Evolutionary conservation across 2,113 vertebrate species (phyloP), one percentile per base, ranked within the genome.

Genomic region (Saccopteryx leptura): DNA sequence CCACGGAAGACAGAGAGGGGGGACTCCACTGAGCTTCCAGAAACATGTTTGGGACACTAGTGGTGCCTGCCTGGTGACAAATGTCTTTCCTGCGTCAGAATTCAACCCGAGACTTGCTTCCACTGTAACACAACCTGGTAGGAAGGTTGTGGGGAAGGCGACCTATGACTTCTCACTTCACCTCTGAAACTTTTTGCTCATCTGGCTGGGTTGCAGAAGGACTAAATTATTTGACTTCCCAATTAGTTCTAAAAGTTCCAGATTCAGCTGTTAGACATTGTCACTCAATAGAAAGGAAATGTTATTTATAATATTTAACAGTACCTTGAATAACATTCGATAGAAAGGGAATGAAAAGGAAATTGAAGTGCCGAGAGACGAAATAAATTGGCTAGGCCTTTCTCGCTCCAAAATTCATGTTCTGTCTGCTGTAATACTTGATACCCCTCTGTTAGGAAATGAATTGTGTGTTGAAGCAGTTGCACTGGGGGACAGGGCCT

Each of bases 221-320:
- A 28, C 46, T 69, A 11, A 92, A 52, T 68, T 56, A 56, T 63
- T 79, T n/a, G 75, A 75, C 69, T 76, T 69, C 9, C 48, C 71
- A 78, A 3, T n/a, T 69, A 69, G 31, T 65, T 54, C 71, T 78
- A 23, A 28, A 61, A 65, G 12, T 48, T 56, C 63, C 65, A 84
- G 71, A 56, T 60, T 63, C 71, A 65, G 71, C 76, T 63, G 50
- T 33, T 63, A 66, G 26, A n/a, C 14, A 69, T 48, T 13, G 48
- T 95, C 26, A 61, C 48, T 71, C 65, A 84, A 48, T 23, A 94
- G 50, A 89, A 72, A 84, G 72, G 75, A 60, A 26, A 81, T 87
- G 58, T 48, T 68, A 61, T 18, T 93, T 75, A 33, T 91, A 81
- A 66, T 26, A 61, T 71, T 89, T 89, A 75, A 52, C 69, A 12